Conservation (phyloP, 2,888 invertebrate species). For the Tryphoninae sp. region DNA sequence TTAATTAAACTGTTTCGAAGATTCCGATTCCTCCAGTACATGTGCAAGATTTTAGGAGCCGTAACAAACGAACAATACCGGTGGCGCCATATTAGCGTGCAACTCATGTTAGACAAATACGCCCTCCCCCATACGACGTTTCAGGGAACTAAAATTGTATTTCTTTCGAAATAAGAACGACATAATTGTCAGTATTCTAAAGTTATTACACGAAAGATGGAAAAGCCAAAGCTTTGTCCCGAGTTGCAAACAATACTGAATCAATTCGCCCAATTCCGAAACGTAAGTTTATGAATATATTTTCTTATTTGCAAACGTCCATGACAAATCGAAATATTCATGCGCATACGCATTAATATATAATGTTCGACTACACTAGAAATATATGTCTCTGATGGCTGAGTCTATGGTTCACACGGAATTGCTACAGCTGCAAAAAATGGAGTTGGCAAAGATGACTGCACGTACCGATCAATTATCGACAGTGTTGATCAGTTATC, state of each 20-base stretch:
- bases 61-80: not conserved
- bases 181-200: not conserved
- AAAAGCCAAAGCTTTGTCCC: constrained; percentile 42
- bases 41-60: no score
- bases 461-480: constrained; percentile 41
- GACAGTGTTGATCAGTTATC: constrained; percentile 48
- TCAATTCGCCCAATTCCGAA: constrained; percentile 53
- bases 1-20: not conserved
- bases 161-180: not conserved
- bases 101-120: not conserved
- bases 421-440: constrained; percentile 54
- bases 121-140: not conserved
- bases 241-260: constrained; percentile 60
- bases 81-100: not conserved
- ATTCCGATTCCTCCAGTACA: no score
- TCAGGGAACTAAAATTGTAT: constrained; percentile 11
- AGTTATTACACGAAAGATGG: constrained; percentile 19
- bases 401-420: constrained; percentile 53
- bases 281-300: constrained; percentile 42
- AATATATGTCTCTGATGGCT: constrained; percentile 53
- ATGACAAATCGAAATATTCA: not conserved
- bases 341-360: not conserved
- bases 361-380: constrained; percentile 29
- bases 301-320: not conserved
- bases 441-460: constrained; percentile 51